Percentiles rank a stretch among this genome's conserved stretches.
Evolutionary conservation across 2,888 invertebrate species (phyloP).

Genomic region (Steinernema carpocapsae): DNA sequence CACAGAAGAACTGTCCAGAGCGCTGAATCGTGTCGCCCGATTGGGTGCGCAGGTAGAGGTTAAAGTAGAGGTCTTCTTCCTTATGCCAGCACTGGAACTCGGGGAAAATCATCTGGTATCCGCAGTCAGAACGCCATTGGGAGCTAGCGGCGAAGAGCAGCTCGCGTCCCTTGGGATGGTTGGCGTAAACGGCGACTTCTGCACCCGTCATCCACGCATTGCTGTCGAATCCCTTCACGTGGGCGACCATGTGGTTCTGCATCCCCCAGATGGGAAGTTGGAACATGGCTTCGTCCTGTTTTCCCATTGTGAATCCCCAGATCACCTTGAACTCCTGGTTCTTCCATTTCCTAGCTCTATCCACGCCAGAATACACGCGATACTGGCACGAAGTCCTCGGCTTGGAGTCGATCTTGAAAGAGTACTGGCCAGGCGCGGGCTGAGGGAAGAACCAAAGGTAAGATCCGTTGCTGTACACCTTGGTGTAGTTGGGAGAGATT

Average conservation of each 20-base stretch:
- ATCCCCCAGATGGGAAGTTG: neutral
- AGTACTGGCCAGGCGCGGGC: slow-evolving; percentile 5
- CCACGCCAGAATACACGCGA: neutral
- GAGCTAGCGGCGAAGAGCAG: slow-evolving; percentile 54
- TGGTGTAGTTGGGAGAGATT: neutral
- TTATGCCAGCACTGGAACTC: slow-evolving; percentile 52
- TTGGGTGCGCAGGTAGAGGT: slow-evolving; percentile 53
- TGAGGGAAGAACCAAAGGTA: neutral
- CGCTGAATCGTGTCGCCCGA: slow-evolving; percentile 53
- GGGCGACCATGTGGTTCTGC: slow-evolving; percentile 31
- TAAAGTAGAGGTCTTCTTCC: slow-evolving; percentile 58
- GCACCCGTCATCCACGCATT: slow-evolving; percentile 12
- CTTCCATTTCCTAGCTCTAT: neutral
- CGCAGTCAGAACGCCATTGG: slow-evolving; percentile 55
- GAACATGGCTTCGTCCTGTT: neutral
- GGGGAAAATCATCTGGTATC: slow-evolving; percentile 59
- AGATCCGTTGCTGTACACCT: neutral
- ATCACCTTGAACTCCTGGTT: slow-evolving; percentile 2
- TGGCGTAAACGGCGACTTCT: slow-evolving; percentile 36
- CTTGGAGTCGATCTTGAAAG: neutral
- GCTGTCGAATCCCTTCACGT: slow-evolving; percentile 28
- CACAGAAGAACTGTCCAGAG: slow-evolving; percentile 58
- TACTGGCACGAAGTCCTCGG: slow-evolving; percentile 20
- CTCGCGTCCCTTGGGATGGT: slow-evolving; percentile 25
- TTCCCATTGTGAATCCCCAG: slow-evolving; percentile 8